phyloP scores from a whole-genome alignment of 2,113 vertebrate species.

The Aepyceros melampus region DNA sequence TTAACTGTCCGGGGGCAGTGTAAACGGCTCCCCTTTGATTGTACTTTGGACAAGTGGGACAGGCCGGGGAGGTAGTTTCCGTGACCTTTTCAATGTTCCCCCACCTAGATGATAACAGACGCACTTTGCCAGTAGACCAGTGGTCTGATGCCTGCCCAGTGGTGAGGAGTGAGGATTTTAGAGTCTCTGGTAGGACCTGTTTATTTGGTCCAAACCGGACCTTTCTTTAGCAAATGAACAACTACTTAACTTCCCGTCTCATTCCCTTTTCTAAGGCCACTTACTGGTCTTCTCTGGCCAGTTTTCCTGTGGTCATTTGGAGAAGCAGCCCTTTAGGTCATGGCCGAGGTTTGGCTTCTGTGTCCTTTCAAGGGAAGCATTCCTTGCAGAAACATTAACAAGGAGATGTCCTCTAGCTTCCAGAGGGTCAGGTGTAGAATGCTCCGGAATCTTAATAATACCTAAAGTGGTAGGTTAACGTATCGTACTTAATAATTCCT shows the following conservation, averaged over 20 bases:
- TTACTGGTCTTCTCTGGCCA: background rate
- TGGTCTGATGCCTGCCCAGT: background rate
- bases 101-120: background rate
- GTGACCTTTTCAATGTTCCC: background rate
- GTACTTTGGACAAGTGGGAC: background rate
- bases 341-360: background rate
- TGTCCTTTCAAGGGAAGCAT: background rate
- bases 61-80: background rate
- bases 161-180: background rate
- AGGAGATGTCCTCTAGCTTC: background rate
- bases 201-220: background rate
- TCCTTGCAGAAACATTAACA: background rate
- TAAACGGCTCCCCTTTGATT: background rate
- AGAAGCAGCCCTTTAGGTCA: background rate
- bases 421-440: background rate
- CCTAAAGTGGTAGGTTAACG: background rate
- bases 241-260: background rate
- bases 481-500: background rate
- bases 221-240: background rate
- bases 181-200: background rate
- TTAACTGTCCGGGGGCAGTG: background rate
- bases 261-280: background rate
- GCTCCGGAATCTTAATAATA: background rate
- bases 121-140: background rate
- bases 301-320: background rate